Conservation (phyloP, 2,888 invertebrate genomes). For the Morinoia aosen region DNA sequence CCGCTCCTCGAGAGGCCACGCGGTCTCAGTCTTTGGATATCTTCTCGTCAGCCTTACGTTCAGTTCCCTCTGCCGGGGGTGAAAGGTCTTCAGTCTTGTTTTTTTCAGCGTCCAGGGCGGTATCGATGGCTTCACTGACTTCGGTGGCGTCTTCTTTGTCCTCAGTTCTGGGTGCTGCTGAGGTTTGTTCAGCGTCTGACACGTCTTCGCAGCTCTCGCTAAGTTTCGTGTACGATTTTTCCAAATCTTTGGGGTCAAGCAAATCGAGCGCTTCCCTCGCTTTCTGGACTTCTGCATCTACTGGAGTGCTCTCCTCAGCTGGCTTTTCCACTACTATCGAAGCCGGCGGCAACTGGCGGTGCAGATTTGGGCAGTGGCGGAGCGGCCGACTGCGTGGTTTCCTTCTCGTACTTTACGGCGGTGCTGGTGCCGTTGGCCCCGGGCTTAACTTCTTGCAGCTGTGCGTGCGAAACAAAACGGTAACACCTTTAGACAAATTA, state of each 20-base stretch:
- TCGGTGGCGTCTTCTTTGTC: background rate
- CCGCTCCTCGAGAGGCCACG: background rate
- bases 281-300: background rate
- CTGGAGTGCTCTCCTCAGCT: background rate
- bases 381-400: background rate
- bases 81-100: background rate
- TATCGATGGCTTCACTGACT: background rate
- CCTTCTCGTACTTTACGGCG: background rate
- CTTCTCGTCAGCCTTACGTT: background rate
- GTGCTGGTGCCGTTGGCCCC: background rate
- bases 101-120: background rate
- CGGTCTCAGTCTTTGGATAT: background rate
- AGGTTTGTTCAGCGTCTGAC: background rate
- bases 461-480: background rate
- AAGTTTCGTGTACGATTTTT: background rate
- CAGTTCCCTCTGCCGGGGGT: background rate
- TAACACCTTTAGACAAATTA: background rate
- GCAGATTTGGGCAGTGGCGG: background rate
- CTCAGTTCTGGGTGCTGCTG: background rate
- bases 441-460: background rate
- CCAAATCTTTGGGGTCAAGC: background rate
- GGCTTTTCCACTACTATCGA: background rate
- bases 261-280: background rate
- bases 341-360: background rate
- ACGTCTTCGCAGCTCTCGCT: constrained; percentile 22